phyloP scores from a whole-genome alignment of 2,888 invertebrate genomes.

The Clitarchus hookeri region DNA sequence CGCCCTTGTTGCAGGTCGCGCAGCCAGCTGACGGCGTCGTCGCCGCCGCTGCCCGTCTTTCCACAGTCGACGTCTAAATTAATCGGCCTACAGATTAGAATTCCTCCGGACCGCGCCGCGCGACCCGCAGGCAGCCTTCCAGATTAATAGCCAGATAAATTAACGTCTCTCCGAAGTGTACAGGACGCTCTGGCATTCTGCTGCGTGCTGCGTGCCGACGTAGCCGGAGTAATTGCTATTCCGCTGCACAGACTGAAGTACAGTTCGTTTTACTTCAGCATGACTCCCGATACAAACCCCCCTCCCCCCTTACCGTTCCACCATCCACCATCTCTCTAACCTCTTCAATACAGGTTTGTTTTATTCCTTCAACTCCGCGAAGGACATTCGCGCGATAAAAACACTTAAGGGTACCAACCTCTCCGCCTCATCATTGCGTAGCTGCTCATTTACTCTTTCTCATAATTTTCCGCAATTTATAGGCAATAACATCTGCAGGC shows the following conservation, averaged over 20 bases:
- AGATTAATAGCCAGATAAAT: not conserved
- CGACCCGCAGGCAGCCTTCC: not conserved
- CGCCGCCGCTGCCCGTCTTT: not conserved
- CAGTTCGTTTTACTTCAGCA: not conserved
- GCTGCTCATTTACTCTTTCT: too few relatives aligned
- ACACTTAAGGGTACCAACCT: too few relatives aligned
- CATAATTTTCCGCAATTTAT: too few relatives aligned
- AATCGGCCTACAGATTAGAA: not conserved
- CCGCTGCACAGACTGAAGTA: not conserved
- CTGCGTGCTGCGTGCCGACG: not conserved
- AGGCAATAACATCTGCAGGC: too few relatives aligned
- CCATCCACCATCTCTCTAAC: too few relatives aligned
- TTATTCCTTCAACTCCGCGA: too few relatives aligned
- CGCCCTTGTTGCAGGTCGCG: not conserved
- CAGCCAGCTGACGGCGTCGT: not conserved
- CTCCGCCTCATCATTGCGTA: too few relatives aligned
- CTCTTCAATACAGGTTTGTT: too few relatives aligned
- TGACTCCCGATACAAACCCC: too few relatives aligned
- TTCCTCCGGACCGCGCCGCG: not conserved
- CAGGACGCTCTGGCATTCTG: too few relatives aligned
- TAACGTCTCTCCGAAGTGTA: not conserved
- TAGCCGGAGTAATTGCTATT: not conserved
- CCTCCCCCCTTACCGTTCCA: too few relatives aligned
- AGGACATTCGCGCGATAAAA: too few relatives aligned
- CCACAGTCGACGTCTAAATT: not conserved